Base-by-base conservation (phyloP, 2,797 vertebrate species). In the Danio kyathit region DNA sequence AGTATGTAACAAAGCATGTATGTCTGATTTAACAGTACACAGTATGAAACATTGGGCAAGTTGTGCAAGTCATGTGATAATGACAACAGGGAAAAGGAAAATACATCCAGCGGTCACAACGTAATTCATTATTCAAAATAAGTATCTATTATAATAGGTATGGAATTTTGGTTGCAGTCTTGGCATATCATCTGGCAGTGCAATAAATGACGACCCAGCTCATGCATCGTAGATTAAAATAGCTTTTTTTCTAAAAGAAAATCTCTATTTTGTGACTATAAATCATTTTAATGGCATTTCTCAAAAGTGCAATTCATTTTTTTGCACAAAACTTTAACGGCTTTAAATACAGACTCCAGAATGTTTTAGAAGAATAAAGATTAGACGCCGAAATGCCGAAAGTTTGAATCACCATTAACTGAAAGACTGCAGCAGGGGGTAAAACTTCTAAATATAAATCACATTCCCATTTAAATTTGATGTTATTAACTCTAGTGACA, bases 371-470 rank as follows among this genome's bases (percentile, higher is more conserved):
- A 74, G 44, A 51, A 74, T 63, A 54, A 74, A 16, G 46, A n/a
- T 70, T 51, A 60, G 41, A 74, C 51, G 38, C 54, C 13, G 41
- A 5, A 61, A 67, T 1, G 7, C 44, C 2, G 1, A 79, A 79
- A 63, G 57, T 71, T 79, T 63, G 48, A 56, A 75, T 83, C 76
- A 63, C 48, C 72, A 59, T 67, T 80, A 75, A 63, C 19, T 5
- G 13, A 74, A 83, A 80, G 61, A 14, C 6, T 80, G 14, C n/a
- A 51, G 70, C 54, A n/a, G 76, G 76, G 49, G 71, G 71, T 74
- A 63, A 74, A 79, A 54, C 60, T 41, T 75, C 63, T 41, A 70
- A 70, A 79, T 74, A 69, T 66, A 79, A 74, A 63, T 70, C 19
- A 79, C 44, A 38, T 69, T 70, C 60, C 64, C 16, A 7, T 40